Base-by-base conservation (phyloP, 2,113 vertebrate species). In the Gopherus evgoodei region DNA sequence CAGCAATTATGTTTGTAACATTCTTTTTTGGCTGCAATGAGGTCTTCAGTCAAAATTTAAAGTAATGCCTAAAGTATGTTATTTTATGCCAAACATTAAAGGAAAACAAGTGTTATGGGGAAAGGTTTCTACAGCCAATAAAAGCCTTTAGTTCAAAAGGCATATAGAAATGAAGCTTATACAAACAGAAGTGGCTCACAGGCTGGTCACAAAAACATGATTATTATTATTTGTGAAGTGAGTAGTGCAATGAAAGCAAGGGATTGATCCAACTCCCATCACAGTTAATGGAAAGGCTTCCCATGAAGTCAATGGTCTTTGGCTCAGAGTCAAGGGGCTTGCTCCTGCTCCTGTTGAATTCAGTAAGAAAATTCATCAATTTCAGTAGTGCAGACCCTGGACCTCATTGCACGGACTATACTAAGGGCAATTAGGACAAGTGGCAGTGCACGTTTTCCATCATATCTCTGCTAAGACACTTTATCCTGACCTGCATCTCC, bases 371-470 rank as follows among this genome's bases (percentile, higher is more conserved):
- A 69, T 1, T 31, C 0, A 52, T 81, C 25, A 16, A 14, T 8
- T 31, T 5, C 17, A 25, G 22, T 38, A 27, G 44, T 16, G 3
- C 8, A 54, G 25, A 72, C 2, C 31, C 38, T 47, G 44, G 50
- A 3, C 49, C 87, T 84, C 31, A 62, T n/a, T n/a, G 14, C 16
- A 1, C 49, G 25, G 35, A 31, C 50, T 31, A 86, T 8, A 5
- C 27, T 35, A 16, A 49, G 35, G 22, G 14, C 80, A 13, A 3
- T 81, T 14, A 42, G 84, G 57, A 2, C 35, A 52, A 76, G 5
- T 24, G 12, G 12, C 29, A 6, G 22, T 0, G 0, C 6, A 4
- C 14, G 6, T 75, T 90, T 65, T 57, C 27, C 54, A 4, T 79
- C 47, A 9, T 8, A 2, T 29, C 29, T 83, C 86, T 59, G 14